Conservation (phyloP, 2,888 invertebrate species). For the Autographa gamma region DNA sequence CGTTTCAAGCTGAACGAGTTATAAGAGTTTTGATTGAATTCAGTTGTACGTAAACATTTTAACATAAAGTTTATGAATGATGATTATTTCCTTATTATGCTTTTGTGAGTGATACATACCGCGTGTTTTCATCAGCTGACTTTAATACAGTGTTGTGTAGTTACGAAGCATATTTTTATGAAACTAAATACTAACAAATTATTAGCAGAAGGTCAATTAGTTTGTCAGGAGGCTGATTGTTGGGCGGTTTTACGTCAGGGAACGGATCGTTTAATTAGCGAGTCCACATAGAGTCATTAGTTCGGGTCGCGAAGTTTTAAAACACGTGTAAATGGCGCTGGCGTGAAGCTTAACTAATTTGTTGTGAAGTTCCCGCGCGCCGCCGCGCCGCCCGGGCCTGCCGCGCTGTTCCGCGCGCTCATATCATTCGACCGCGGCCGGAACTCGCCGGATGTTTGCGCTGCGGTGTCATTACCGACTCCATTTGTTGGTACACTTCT, state of each 20-base stretch:
- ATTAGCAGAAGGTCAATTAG: too few relatives aligned
- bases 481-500: background rate
- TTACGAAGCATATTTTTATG: too few relatives aligned
- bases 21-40: too few relatives aligned
- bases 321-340: background rate
- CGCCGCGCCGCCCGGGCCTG: background rate
- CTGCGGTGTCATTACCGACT: background rate
- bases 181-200: too few relatives aligned
- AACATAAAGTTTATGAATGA: too few relatives aligned
- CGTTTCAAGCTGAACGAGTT: too few relatives aligned
- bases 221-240: background rate
- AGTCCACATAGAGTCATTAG: background rate
- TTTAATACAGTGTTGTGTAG: too few relatives aligned
- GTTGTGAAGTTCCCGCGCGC: background rate
- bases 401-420: background rate
- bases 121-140: too few relatives aligned
- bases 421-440: background rate
- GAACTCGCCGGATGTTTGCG: background rate
- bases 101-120: too few relatives aligned
- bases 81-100: too few relatives aligned
- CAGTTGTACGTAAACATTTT: too few relatives aligned
- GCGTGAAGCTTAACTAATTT: slow-evolving; percentile 1
- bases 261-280: background rate
- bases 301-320: background rate
- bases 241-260: background rate